These are phyloP conservation scores for Mormyrops boulengeri DNA, from an alignment of 2,797 vertebrate genomes.

Conservation along the genomic window DNA sequence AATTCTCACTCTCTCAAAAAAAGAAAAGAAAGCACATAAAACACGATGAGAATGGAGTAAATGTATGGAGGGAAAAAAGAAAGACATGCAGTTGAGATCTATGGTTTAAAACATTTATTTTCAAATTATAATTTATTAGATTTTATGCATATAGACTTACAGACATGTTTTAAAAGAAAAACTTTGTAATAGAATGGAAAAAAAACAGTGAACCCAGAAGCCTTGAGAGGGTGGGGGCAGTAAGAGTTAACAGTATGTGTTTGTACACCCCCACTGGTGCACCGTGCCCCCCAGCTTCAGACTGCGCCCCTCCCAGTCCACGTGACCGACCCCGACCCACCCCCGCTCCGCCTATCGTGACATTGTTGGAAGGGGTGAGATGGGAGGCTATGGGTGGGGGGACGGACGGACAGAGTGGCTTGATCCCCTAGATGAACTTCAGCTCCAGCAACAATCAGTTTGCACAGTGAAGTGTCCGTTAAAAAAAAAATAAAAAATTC, in stretches of 20 bases:
- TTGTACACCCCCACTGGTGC: conserved; percentile 35
- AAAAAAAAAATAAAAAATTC: background rate
- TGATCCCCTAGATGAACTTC: background rate
- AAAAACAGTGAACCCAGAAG: conserved; percentile 28
- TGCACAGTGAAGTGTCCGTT: background rate
- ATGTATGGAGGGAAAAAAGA: conserved; percentile 34
- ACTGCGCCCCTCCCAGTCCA: conserved; percentile 8
- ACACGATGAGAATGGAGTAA: background rate
- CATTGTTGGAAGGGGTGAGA: background rate
- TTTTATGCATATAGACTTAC: conserved; percentile 65
- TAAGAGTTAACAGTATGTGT: conserved; percentile 33
- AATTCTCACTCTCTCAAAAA: background rate
- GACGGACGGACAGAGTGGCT: background rate
- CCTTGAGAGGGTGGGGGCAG: conserved; percentile 33
- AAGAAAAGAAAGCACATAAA: background rate
- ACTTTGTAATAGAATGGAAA: conserved; percentile 39
- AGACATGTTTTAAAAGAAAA: conserved; percentile 54
- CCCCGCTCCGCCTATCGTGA: background rate
- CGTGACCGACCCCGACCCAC: conserved; percentile 17
- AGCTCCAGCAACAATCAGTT: background rate
- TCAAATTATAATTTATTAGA: conserved; percentile 70
- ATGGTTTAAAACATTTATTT: conserved; percentile 67
- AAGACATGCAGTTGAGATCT: conserved; percentile 67
- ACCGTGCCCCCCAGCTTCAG: conserved; percentile 17
- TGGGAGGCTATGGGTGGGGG: background rate